These are phyloP conservation scores for Theropithecus gelada DNA, from an alignment of 2,113 vertebrate genomes.

Conservation along the genomic window DNA sequence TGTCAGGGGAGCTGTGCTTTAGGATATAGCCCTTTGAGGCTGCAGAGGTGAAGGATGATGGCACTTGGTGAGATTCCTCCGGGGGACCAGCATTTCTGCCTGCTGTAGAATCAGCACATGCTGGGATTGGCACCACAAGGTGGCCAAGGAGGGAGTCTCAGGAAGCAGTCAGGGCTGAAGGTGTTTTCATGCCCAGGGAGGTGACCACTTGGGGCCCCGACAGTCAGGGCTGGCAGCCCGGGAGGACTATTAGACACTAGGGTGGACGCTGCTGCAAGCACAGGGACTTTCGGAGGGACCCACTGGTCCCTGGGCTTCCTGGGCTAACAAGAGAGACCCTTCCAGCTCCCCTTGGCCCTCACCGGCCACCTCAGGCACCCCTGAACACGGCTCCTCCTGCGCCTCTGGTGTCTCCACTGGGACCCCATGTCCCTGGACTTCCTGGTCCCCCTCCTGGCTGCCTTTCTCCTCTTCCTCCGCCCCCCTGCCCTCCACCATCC, in stretches of 20 bases:
- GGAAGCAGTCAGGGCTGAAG: not conserved
- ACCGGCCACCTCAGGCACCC: fast-evolving
- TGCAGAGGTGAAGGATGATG: not conserved
- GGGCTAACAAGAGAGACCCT: not conserved
- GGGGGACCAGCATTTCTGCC: not conserved
- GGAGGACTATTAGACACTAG: not conserved
- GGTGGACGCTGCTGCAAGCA: not conserved
- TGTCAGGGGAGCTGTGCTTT: not conserved
- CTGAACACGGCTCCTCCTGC: not conserved
- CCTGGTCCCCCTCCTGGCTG: fast-evolving
- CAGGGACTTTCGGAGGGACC: not conserved
- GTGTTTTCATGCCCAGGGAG: not conserved
- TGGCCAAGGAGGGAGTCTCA: not conserved
- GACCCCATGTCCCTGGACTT: fast-evolving
- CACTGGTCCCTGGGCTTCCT: not conserved
- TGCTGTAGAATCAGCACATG: fast-evolving
- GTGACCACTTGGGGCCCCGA: not conserved
- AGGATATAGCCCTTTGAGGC: not conserved
- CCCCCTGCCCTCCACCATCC: slow-evolving; percentile 10
- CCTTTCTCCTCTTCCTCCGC: not conserved
- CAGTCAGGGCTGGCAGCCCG: not conserved
- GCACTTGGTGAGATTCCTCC: not conserved
- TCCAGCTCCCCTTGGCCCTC: not conserved
- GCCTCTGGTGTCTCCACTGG: fast-evolving
- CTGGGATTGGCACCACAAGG: not conserved